phyloP scores from a whole-genome alignment of 2,797 vertebrate species.

The Capromys pilorides region DNA sequence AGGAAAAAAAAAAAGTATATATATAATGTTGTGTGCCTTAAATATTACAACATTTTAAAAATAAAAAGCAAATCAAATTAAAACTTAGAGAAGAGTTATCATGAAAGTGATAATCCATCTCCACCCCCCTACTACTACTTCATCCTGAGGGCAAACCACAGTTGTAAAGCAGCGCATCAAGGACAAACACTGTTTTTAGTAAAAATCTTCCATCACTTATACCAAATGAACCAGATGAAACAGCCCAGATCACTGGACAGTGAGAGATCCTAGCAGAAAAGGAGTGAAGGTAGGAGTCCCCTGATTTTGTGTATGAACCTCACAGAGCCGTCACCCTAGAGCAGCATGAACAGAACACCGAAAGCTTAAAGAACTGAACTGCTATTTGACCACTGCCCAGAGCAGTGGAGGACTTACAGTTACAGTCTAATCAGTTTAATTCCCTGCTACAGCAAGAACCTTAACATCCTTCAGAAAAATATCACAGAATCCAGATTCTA shows the following conservation, averaged over 20 bases:
- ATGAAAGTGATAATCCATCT: background rate
- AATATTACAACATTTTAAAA: background rate
- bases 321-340: background rate
- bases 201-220: background rate
- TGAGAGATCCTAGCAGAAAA: background rate
- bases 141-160: background rate
- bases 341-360: background rate
- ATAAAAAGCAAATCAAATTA: background rate
- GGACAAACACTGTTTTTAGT: background rate
- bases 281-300: background rate
- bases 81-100: background rate
- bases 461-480: background rate
- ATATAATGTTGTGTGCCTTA: background rate
- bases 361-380: background rate
- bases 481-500: background rate
- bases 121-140: background rate
- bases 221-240: background rate
- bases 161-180: background rate
- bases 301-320: background rate
- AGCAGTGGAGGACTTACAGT: background rate
- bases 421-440: background rate
- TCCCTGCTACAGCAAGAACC: background rate
- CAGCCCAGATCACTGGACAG: background rate
- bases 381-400: background rate
- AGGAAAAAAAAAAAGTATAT: background rate